A percentile compares a stretch with the other conserved stretches of the same genome.
These are phyloP conservation scores for Pteria penguin DNA, from an alignment of 2,888 invertebrate genomes.

Conservation along the genomic window DNA sequence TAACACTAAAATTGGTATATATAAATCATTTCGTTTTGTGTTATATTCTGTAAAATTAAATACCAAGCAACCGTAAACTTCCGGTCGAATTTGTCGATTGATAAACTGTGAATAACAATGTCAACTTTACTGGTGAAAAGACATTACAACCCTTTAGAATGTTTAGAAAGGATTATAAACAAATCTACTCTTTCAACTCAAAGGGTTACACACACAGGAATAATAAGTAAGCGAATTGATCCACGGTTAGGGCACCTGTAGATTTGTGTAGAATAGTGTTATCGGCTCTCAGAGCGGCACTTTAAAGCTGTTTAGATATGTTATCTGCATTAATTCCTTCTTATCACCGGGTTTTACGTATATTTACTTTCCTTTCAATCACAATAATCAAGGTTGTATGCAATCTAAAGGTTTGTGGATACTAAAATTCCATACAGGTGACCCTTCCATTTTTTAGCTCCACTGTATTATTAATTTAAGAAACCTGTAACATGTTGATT, in stretches of 20 bases:
- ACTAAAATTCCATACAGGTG: too few species aligned
- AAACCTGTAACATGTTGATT: too few species aligned
- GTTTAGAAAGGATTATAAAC: constrained; percentile 74
- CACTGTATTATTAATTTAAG: too few species aligned
- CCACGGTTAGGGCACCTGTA: not conserved
- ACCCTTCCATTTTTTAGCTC: too few species aligned
- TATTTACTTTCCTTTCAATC: not conserved
- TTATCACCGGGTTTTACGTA: not conserved
- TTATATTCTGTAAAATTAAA: not conserved
- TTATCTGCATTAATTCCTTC: not conserved
- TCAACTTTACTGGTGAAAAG: constrained; percentile 6
- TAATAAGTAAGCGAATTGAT: constrained; percentile 66
- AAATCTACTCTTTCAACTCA: constrained; percentile 75
- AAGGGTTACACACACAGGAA: constrained; percentile 70
- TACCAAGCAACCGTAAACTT: constrained; percentile 72
- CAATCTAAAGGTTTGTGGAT: too few species aligned
- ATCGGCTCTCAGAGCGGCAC: not conserved
- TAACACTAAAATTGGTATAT: too few species aligned
- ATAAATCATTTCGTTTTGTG: not conserved
- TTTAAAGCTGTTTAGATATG: not conserved
- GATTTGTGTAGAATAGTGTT: not conserved
- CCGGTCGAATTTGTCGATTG: constrained; percentile 46
- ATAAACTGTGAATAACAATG: constrained; percentile 3
- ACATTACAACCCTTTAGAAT: constrained; percentile 58
- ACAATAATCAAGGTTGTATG: not conserved